A percentile compares a stretch with the other conserved stretches of the same genome.
Conservation (phyloP, 2,797 vertebrate genomes). For the Decapterus maruadsi region DNA sequence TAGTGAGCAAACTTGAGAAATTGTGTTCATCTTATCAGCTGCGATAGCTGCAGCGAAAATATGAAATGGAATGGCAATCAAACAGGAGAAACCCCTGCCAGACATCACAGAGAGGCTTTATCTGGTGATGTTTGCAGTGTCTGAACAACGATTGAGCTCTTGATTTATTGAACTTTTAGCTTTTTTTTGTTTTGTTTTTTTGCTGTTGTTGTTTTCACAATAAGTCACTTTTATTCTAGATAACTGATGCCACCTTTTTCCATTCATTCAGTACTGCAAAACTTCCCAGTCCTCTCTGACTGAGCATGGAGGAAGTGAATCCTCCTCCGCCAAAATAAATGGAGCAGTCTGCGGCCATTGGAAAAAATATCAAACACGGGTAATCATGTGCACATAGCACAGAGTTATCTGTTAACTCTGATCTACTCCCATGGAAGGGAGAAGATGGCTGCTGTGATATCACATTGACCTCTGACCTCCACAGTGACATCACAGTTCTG, state of each 20-base stretch:
- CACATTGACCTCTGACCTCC: not conserved
- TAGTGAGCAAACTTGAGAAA: conserved; percentile 38
- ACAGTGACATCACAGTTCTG: not conserved
- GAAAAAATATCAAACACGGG: conserved; percentile 13
- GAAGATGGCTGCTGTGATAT: not conserved
- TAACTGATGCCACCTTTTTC: conserved; percentile 22
- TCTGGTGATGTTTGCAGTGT: conserved; percentile 45
- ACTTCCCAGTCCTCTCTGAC: not conserved
- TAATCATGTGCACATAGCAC: conserved; percentile 8
- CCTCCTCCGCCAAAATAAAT: conserved; percentile 28
- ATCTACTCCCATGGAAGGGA: not conserved
- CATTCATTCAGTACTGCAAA: not conserved
- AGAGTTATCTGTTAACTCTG: not conserved
- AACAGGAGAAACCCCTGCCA: conserved; percentile 36
- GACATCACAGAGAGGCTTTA: conserved; percentile 34
- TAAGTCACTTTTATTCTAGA: conserved; percentile 31
- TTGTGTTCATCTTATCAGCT: conserved; percentile 42
- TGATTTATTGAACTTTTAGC: conserved; percentile 41
- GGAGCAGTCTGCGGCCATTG: conserved; percentile 4
- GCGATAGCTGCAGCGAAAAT: conserved; percentile 31
- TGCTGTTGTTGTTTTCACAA: conserved; percentile 21
- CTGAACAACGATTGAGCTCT: conserved; percentile 11
- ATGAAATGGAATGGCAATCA: conserved; percentile 53
- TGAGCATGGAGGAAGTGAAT: conserved; percentile 15
- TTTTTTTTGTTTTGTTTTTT: not conserved